These are phyloP conservation scores for Stercorarius parasiticus DNA, from an alignment of 2,113 vertebrate genomes.

Conservation along the genomic window DNA sequence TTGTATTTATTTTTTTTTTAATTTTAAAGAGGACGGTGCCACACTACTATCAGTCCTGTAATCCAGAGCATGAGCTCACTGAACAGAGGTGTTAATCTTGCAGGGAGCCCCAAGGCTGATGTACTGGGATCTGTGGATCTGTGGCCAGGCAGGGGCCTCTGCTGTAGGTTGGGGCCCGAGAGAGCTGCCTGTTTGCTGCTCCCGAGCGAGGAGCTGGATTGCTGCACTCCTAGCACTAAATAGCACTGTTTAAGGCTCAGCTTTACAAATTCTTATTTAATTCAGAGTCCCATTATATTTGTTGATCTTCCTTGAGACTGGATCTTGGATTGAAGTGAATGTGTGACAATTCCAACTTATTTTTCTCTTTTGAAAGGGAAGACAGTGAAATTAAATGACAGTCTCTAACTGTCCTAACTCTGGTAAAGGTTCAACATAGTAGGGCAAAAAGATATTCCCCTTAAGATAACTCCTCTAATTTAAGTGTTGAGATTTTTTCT, in stretches of 20 bases:
- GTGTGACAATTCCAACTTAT: not conserved
- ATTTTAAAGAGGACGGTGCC: not conserved
- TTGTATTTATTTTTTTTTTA: not conserved
- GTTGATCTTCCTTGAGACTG: not conserved
- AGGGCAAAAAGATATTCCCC: not conserved
- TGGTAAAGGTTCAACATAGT: not conserved
- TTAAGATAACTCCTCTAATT: constrained; percentile 21
- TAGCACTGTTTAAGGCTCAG: not conserved
- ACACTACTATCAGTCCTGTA: not conserved
- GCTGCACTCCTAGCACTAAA: not conserved
- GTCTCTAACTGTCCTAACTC: not conserved
- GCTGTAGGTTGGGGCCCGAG: not conserved
- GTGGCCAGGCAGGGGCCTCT: fast-evolving
- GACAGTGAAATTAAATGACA: not conserved
- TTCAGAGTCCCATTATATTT: not conserved
- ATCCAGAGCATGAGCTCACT: not conserved
- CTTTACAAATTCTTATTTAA: not conserved
- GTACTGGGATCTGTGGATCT: not conserved
- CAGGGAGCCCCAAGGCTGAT: too few relatives aligned
- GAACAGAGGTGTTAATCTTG: not conserved
- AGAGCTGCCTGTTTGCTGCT: not conserved
- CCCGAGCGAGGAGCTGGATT: not conserved
- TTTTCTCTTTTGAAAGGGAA: not conserved
- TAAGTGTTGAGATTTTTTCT: not conserved
- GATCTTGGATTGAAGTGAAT: not conserved